Conservation (phyloP, 2,888 invertebrate species). For the Prosopocoilus inquinatus region DNA sequence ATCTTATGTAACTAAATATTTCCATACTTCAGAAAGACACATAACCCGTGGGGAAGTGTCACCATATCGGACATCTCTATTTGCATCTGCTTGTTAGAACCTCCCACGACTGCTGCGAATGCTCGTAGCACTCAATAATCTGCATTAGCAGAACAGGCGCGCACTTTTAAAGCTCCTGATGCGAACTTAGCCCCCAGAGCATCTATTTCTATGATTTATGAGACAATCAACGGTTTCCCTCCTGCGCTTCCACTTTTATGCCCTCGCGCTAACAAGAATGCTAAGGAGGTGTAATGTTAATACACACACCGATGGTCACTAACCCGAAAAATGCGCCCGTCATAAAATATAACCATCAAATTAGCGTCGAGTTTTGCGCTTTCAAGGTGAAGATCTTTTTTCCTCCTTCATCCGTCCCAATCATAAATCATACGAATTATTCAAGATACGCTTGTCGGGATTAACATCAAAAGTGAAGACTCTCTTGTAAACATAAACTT, state of each 20-base stretch:
- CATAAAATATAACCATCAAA: too few relatives aligned
- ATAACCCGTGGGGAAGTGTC: conserved; percentile 19
- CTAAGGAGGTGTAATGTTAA: background rate
- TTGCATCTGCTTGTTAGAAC: background rate
- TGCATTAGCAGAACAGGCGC: background rate
- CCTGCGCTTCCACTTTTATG: background rate
- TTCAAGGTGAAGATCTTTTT: too few relatives aligned
- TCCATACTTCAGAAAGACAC: conserved; percentile 13
- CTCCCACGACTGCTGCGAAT: background rate
- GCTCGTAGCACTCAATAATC: conserved; percentile 6
- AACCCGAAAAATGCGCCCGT: too few relatives aligned
- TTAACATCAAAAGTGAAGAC: too few relatives aligned
- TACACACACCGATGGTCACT: background rate
- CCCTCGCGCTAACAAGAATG: background rate
- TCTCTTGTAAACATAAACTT: too few relatives aligned
- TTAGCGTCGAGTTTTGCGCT: too few relatives aligned
- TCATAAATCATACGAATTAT: too few relatives aligned
- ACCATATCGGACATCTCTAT: conserved; percentile 17
- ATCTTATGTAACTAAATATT: conserved; percentile 16
- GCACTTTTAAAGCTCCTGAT: conserved; percentile 2
- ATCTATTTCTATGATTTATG: conserved; percentile 2
- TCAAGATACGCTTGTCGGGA: too few relatives aligned
- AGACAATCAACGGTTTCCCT: conserved; percentile 2
- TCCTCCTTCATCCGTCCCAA: too few relatives aligned
- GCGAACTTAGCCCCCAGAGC: background rate